A percentile compares a stretch with the other conserved stretches of the same genome.
These are phyloP conservation scores for Stomatorhinus ivindoensis DNA, from an alignment of 2,113 vertebrate species.

Conservation along the genomic window DNA sequence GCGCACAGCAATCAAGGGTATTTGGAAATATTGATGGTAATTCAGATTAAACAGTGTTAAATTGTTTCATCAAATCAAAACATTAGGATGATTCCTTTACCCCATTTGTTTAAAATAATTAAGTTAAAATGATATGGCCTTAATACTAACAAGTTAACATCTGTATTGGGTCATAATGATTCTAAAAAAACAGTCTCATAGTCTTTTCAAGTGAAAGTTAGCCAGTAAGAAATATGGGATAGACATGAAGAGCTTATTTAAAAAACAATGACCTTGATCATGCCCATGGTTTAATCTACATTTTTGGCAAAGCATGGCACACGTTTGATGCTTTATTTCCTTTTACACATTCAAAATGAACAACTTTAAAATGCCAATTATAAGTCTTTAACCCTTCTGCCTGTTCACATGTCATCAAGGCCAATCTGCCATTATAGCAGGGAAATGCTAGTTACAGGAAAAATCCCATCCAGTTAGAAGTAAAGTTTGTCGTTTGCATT, in stretches of 20 bases:
- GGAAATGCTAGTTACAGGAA: neutral
- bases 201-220: neutral
- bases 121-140: neutral
- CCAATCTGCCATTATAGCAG: neutral
- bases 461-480: neutral
- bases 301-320: neutral
- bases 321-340: neutral
- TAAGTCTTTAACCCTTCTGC: neutral
- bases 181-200: neutral
- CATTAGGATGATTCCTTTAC: neutral
- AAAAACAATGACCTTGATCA: constrained; percentile 7
- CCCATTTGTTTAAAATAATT: neutral
- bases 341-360: neutral
- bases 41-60: neutral
- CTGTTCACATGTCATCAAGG: neutral
- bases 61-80: neutral
- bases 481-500: neutral
- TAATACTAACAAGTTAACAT: neutral
- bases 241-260: neutral
- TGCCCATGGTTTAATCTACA: neutral
- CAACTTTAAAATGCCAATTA: neutral
- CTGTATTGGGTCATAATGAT: neutral
- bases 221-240: neutral
- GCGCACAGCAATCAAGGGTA: neutral
- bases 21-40: neutral